Evolutionary conservation across 30 jellyfish, hydroid and myxozoan genomes (phyloP), one percentile per base, ranked within the genome.

Genomic region (Clytia hemisphaerica): DNA sequence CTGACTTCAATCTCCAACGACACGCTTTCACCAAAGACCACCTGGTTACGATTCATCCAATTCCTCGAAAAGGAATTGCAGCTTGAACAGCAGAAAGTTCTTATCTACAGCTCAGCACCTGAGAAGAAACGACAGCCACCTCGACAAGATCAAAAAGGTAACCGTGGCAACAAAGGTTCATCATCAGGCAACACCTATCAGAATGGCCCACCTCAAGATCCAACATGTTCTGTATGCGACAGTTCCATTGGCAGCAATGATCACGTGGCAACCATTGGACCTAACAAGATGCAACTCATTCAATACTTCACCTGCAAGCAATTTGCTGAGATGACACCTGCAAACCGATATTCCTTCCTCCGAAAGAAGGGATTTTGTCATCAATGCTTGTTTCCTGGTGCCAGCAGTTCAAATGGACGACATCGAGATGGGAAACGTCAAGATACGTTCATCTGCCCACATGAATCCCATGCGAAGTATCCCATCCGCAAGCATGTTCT

Each of bases 361-460:
- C 53, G 53, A 12, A 10, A 12, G n/a, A 42, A 65, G 69, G 78
- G 78, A 65, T 46, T 9, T 44, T 65, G 72, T 45, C 44, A 34
- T 65, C 72, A 65, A 44, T 65, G 78, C 67, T 40, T 37, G n/a
- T 65, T 18, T 45, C 53, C 71, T 27, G 78, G 72, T 4, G 78
- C 72, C n/a, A 36, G 26, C 18, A 46, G 18, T 16, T 22, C 36
- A 0, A 22, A 14, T 2, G 61, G 68, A 16, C 37, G 44, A 37
- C 78, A 65, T 67, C 37, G 28, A 44, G 78, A 65, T 10, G 69
- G 72, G 33, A 33, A 40, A 10, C 44, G 78, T 27, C 71, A 65
- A 35, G 14, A 30, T 6, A 67, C 37, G 18, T 65, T 65, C 33
- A 67, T 42, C 44, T 65, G 78, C 37, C 33, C 15, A 19, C 72